A percentile compares a stretch with the other conserved stretches of the same genome.
These are phyloP conservation scores for Xylota segnis DNA, from an alignment of 2,888 invertebrate genomes.

Conservation along the genomic window DNA sequence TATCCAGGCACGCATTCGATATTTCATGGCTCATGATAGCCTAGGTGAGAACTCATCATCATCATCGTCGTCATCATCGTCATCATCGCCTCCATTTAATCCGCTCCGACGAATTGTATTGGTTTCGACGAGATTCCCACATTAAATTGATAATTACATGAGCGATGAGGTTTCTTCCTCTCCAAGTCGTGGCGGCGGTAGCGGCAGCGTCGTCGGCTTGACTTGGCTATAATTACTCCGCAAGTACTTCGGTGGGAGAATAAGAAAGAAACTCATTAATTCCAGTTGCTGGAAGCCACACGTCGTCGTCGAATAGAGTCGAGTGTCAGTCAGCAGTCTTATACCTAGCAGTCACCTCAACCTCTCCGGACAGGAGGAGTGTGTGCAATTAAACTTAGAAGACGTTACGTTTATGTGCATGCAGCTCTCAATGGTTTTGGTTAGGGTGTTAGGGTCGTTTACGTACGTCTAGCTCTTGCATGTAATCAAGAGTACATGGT, in stretches of 20 bases:
- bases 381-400: conserved; percentile 58
- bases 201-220: background rate
- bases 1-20: conserved; percentile 72
- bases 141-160: conserved; percentile 76
- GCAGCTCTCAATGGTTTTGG: conserved; percentile 33
- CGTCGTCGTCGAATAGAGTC: conserved; percentile 43
- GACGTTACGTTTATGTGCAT: conserved; percentile 52
- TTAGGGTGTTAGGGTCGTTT: conserved; percentile 55
- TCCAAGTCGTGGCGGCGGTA: conserved; percentile 33
- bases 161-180: conserved; percentile 65
- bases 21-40: conserved; percentile 62
- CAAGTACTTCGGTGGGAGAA: conserved; percentile 51
- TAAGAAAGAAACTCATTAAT: conserved; percentile 61
- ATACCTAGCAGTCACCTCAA: conserved; percentile 27
- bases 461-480: conserved; percentile 6
- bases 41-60: conserved; percentile 63
- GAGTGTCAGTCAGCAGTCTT: conserved; percentile 52
- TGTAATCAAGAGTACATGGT: conserved; percentile 15
- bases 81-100: conserved; percentile 8
- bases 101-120: conserved; percentile 33
- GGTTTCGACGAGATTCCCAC: conserved; percentile 64
- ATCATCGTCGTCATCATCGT: background rate
- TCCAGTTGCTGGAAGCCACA: conserved; percentile 62
- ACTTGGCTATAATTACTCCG: conserved; percentile 58
- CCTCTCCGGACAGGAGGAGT: conserved; percentile 1